Evolutionary conservation across 2,888 invertebrate species (phyloP).

Genomic region (Heliconius cydno): DNA sequence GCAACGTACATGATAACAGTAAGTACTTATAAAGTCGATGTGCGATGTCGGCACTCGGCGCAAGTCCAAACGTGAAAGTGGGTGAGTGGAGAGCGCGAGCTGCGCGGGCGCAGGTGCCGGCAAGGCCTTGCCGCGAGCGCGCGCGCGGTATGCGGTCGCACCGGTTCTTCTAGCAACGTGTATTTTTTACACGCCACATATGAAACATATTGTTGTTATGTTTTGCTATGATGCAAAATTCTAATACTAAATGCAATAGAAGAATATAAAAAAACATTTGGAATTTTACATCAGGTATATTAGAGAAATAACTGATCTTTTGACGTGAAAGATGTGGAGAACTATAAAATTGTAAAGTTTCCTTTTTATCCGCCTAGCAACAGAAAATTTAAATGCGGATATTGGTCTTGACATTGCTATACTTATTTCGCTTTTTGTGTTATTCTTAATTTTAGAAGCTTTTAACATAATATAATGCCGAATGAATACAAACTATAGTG

Average conservation of each 20-base stretch:
- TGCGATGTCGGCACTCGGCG: constrained; percentile 52
- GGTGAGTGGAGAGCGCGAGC: constrained; percentile 59
- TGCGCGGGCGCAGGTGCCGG: constrained; percentile 61
- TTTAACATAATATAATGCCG: background rate
- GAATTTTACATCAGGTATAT: background rate
- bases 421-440: constrained; percentile 28
- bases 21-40: constrained; percentile 42
- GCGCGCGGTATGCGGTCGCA: constrained; percentile 80
- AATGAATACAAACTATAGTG: background rate
- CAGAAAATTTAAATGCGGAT: constrained; percentile 38
- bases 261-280: background rate
- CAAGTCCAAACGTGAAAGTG: constrained; percentile 64
- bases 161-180: constrained; percentile 82
- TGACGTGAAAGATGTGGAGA: background rate
- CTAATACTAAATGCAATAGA: constrained; percentile 12
- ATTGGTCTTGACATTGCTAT: constrained; percentile 35
- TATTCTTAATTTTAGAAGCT: background rate
- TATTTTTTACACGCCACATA: constrained; percentile 81
- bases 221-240: constrained; percentile 80
- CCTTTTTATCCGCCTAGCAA: constrained; percentile 42
- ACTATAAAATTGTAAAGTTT: constrained; percentile 15
- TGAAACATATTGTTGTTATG: constrained; percentile 80
- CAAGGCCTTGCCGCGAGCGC: constrained; percentile 78
- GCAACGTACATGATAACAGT: constrained; percentile 39
- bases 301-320: background rate